Base-by-base conservation (phyloP, 2,888 invertebrate genomes). In the Habrosyne pyritoides region DNA sequence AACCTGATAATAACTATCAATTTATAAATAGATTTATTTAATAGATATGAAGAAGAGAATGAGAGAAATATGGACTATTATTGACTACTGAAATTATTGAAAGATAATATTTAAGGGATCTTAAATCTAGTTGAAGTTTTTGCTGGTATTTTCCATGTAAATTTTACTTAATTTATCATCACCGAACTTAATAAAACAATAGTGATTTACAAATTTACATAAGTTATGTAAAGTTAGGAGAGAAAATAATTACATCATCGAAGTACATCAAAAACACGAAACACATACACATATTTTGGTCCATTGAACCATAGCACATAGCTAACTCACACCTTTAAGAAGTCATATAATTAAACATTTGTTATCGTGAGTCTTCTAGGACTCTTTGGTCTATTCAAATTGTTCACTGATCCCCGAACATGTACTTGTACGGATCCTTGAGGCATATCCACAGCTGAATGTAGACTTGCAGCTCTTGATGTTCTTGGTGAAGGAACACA, bases 281-380 rank as follows among this genome's bases (percentile, higher is more conserved):
- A n/a, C 18, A 36, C 36, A 36, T 36, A 61, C 54, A 60, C 53
- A 62, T 57, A 66, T 53, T 54, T 79, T 78, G 78, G 79, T 78
- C 80, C 76, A 58, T 72, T 52, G 66, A 66, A 75, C 66, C 73
- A 55, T 57, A 63, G 57, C 28, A n/a, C 47, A 61, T 30, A 60
- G 60, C 42, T 46, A 56, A 57, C 59, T 53, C 54, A 21, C 21
- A 50, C 51, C n/a, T 53, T 52, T 51, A 21, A 30, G 42, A 55
- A 33, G 22, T 54, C 60, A 53, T 57, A 54, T 59, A 60, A 56
- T 72, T 79, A 87, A 26, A 88, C 89, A 63, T 90, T 89, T 52
- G 89, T 89, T 52, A 89, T 86, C 59, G 89, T 91, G 30, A 92
- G 69, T 51, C 91, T 75, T 59, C 91, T 79, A 2, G 91, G 91